These are phyloP conservation scores for Ormyrus labotus DNA, from an alignment of 2,888 invertebrate species.

Conservation along the genomic window DNA sequence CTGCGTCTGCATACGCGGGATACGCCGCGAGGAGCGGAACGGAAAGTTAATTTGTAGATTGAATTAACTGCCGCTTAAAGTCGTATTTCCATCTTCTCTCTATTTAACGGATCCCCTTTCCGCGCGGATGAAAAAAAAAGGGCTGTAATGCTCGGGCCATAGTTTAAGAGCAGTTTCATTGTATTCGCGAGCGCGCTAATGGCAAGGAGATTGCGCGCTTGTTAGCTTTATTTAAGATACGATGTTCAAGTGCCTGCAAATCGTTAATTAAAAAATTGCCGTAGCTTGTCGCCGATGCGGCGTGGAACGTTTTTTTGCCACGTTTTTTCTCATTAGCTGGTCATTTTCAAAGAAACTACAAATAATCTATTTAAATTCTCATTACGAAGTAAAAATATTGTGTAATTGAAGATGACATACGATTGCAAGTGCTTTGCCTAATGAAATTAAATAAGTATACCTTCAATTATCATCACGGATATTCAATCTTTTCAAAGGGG, in stretches of 20 bases:
- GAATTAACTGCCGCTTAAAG: conserved; percentile 60
- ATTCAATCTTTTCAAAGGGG: too few relatives aligned
- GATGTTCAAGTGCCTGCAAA: neutral
- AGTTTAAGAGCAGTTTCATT: conserved; percentile 36
- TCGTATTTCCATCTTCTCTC: conserved; percentile 15
- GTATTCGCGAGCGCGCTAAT: conserved; percentile 7
- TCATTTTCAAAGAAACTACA: too few relatives aligned
- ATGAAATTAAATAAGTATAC: too few relatives aligned
- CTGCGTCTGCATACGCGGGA: neutral
- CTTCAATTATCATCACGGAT: too few relatives aligned
- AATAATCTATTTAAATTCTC: too few relatives aligned
- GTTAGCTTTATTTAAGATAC: conserved; percentile 28
- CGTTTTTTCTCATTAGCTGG: too few relatives aligned
- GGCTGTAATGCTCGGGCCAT: conserved; percentile 9
- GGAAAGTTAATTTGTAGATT: conserved; percentile 61
- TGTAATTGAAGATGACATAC: too few relatives aligned
- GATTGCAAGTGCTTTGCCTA: too few relatives aligned
- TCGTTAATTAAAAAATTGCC: conserved; percentile 9
- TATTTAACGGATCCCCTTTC: conserved; percentile 17
- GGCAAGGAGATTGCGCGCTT: conserved; percentile 33
- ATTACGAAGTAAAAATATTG: too few relatives aligned
- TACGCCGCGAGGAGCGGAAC: neutral
- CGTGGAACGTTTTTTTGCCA: too few relatives aligned
- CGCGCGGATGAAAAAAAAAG: neutral
- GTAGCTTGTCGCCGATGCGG: neutral